Evolutionary conservation across 2,113 vertebrate genomes (phyloP), one percentile per base, ranked within the genome.

Genomic region (Paraplagusia blochii): DNA sequence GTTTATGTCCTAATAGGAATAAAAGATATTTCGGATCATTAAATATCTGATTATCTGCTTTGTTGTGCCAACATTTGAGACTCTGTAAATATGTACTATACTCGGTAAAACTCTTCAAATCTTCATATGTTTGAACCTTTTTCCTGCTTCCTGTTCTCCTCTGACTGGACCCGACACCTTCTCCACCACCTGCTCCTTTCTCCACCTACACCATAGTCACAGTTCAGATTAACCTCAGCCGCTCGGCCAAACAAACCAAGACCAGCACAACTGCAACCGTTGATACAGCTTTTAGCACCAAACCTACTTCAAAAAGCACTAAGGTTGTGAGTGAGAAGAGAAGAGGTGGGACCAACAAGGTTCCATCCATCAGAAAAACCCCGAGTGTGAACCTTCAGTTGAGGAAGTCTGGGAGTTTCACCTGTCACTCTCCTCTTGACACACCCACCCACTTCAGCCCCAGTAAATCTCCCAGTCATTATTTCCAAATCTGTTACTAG

Each of bases 381-480:
- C 85, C 80, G 11, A 87, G 78, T 73, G 82, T 91, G 83, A 84
- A 73, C 60, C 76, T 90, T 55, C 79, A 84, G 59, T 44, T 90
- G 79, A 85, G 88, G 69, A 89, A 89, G 76, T 91, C 86, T 45
- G 77, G 83, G 69, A 91, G 88, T 76, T 87, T 88, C 75, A 85
- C 69, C n/a, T 81, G 74, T 0, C 75, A 88, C 58, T 74, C 74
- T 34, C 67, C 88, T 63, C 77, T 91, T 56, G 87, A 91, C 67
- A 89, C 88, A 56, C 87, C 90, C 76, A 91, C 88, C 83, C 93
- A 91, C 83, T 84, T 88, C 78, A 86, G 88, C 77, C 86, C 91
- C 45, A 73, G 89, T 72, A 91, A 90, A 81, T 92, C 91, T 67
- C 88, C 88, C 57, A 90, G 90, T 89, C 86, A 89, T 68, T 91